A percentile compares a stretch with the other conserved stretches of the same genome.
Evolutionary conservation across 2,888 invertebrate genomes (phyloP).

Genomic region (Mechanitis mazaeus): DNA sequence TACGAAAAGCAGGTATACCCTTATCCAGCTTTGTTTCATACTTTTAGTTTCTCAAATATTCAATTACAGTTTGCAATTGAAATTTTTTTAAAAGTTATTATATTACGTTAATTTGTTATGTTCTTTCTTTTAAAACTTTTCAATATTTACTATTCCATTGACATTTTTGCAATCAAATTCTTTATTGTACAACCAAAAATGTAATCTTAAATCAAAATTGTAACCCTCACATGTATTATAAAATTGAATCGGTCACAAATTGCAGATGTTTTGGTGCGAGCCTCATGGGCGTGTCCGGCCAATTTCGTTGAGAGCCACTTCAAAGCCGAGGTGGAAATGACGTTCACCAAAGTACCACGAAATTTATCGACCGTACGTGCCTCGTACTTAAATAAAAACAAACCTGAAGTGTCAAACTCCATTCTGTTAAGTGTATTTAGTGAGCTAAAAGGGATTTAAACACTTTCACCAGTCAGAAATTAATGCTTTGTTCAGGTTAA

Average conservation of each 20-base stretch:
- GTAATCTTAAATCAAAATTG: conserved; percentile 3
- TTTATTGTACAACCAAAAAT: too few relatives aligned
- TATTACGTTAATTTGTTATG: too few relatives aligned
- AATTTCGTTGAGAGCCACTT: conserved; percentile 52
- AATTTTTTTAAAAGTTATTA: too few relatives aligned
- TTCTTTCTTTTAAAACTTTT: too few relatives aligned
- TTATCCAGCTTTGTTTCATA: conserved; percentile 27
- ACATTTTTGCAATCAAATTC: too few relatives aligned
- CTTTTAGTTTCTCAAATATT: conserved; percentile 10
- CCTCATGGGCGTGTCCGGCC: conserved; percentile 51
- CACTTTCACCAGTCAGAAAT: neutral
- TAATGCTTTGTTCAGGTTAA: neutral
- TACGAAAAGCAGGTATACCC: conserved; percentile 33
- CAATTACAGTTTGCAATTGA: neutral
- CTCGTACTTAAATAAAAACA: conserved; percentile 58
- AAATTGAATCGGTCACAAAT: conserved; percentile 27
- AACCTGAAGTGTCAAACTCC: conserved; percentile 54
- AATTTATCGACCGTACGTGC: conserved; percentile 66
- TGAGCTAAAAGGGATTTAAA: neutral
- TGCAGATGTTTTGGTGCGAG: conserved; percentile 30
- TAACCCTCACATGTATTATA: conserved; percentile 13
- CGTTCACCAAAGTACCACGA: conserved; percentile 60
- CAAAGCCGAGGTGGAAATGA: conserved; percentile 53
- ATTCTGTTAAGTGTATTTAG: conserved; percentile 33
- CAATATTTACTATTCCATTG: too few relatives aligned